Evolutionary conservation across 2,113 vertebrate species (phyloP).

Genomic region (Ptyas mucosa): DNA sequence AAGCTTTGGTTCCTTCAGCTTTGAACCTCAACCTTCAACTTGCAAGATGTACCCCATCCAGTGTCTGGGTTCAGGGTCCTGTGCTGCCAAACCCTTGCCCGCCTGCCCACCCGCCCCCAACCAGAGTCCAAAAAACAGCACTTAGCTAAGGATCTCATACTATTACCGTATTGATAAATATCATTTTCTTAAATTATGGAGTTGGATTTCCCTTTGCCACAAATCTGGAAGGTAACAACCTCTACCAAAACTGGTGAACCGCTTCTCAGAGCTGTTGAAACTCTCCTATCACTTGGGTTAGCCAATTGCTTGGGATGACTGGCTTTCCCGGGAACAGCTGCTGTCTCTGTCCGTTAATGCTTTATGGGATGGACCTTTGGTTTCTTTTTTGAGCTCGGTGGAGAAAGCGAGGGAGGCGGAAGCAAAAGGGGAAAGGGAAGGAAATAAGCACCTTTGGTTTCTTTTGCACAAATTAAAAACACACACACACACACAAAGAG

Average conservation of each 20-base stretch:
- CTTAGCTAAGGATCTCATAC: not conserved
- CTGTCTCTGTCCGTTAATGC: not conserved
- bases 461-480: not conserved
- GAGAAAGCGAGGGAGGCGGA: not conserved
- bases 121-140: not conserved
- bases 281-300: not conserved
- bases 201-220: not conserved
- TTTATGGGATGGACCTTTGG: not conserved
- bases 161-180: not conserved
- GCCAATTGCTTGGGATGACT: not conserved
- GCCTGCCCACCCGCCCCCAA: too few species aligned
- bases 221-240: not conserved
- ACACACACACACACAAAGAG: too few species aligned
- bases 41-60: not conserved
- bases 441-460: not conserved
- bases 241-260: not conserved
- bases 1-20: not conserved
- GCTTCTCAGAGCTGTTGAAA: not conserved
- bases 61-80: not conserved
- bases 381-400: not conserved
- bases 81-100: not conserved
- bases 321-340: not conserved
- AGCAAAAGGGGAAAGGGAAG: not conserved
- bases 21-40: not conserved
- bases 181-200: not conserved